Base-by-base conservation (phyloP, 2,113 vertebrate genomes). In the Daubentonia madagascariensis region DNA sequence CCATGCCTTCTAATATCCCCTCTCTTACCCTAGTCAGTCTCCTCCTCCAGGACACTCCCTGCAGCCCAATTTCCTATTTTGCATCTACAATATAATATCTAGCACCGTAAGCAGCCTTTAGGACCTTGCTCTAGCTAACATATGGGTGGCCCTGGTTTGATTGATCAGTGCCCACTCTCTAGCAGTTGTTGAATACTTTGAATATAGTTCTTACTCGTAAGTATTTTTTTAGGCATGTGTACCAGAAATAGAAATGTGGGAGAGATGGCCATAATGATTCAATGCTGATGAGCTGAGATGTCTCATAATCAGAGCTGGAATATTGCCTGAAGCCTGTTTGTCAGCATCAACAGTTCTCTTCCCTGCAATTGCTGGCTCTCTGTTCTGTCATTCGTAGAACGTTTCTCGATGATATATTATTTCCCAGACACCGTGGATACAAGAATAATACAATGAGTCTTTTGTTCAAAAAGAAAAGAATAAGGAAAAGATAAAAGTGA, bases 401-500 rank as follows among this genome's bases (percentile, higher is more conserved):
- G 14, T 5, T 63, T 93, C 50, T 84, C 40, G 30, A 85, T 65
- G 13, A 28, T 12, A 13, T 93, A 37, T 23, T n/a, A 9, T 50
- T 67, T 94, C 32, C 59, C 54, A 72, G 30, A 72, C 22, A 48
- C 35, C 93, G 8, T 57, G 10, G 20, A 16, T 63, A 5, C 43
- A 54, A 83, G n/a, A 89, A 89, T 40, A 65, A 59, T 30, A 35
- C 14, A 30, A 70, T 23, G 35, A 83, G 14, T 32, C 43, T 67
- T 94, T 79, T 87, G 11, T 61, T 86, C 35, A 90, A 73, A 94
- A 83, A 61, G 1, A 0, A 12, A 0, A 12, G 3, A 85, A 65
- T 61, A 20, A 85, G 84, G 37, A 81, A 91, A 90, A 79, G 73
- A 75, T 37, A 76, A 88, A 89, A 73, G 32, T 81, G 45, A 37